Conservation (phyloP, 53 echinoderm and acorn worm genomes). For the Actinopyga echinites region DNA sequence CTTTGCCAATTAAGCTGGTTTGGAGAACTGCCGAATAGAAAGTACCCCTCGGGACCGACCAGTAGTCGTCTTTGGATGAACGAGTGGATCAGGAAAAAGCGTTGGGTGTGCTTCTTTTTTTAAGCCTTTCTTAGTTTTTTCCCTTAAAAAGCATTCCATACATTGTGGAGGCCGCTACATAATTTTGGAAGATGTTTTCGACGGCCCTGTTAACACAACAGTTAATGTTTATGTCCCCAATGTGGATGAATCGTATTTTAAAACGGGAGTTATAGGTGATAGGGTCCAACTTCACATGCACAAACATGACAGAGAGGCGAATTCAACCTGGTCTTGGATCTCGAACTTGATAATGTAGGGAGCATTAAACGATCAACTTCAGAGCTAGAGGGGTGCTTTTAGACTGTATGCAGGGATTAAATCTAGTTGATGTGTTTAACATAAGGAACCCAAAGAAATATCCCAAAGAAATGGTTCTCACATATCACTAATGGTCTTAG, state of each 20-base stretch:
- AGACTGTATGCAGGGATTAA: constrained; percentile 19
- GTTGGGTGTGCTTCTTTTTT: constrained; percentile 21
- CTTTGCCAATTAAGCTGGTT: too few species aligned
- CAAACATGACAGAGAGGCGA: constrained; percentile 28
- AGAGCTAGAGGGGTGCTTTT: constrained; percentile 6
- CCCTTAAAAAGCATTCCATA: not conserved
- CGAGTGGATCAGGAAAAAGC: constrained; percentile 10
- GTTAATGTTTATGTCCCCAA: too few species aligned
- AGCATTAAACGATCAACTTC: constrained; percentile 6
- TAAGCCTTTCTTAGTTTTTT: not conserved
- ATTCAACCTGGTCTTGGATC: constrained; percentile 19
- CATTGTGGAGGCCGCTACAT: not conserved
- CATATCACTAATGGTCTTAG: constrained; percentile 30
- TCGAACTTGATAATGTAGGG: too few species aligned
- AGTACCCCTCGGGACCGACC: too few species aligned
- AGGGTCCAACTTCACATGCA: constrained; percentile 4
- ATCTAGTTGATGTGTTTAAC: constrained; percentile 41
- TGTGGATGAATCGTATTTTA: too few species aligned
- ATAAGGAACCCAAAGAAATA: constrained; percentile 18
- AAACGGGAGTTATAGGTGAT: not conserved
- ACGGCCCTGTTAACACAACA: too few species aligned
- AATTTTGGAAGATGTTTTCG: constrained; percentile 9
- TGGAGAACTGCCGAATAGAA: too few species aligned
- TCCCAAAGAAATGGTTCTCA: constrained; percentile 23
- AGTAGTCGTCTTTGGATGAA: too few species aligned